A percentile compares a stretch with the other conserved stretches of the same genome.
Conservation (phyloP, 2,888 invertebrate genomes). For the Shargacucullia verbasci region DNA sequence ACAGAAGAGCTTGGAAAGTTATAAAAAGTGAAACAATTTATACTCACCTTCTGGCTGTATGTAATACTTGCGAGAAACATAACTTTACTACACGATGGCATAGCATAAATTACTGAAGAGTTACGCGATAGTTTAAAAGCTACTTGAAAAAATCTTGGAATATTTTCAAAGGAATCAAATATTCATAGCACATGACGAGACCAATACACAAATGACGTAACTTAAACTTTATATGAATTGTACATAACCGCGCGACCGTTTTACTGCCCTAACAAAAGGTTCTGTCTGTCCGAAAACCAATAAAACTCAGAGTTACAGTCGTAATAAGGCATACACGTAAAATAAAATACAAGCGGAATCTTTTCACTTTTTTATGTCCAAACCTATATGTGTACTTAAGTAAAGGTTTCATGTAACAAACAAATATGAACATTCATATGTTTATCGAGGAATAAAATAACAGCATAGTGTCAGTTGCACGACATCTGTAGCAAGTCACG, state of each 20-base stretch:
- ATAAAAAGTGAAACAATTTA: too few relatives aligned
- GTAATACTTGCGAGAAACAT: too few relatives aligned
- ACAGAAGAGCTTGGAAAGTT: neutral
- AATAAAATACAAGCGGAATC: conserved; percentile 31
- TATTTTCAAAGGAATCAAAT: neutral
- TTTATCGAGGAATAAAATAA: conserved; percentile 28
- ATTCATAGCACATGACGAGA: neutral
- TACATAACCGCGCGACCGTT: neutral
- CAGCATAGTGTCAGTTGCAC: conserved; percentile 4
- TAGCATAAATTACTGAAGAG: too few relatives aligned
- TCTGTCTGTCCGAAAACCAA: conserved; percentile 20
- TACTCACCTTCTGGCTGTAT: too few relatives aligned
- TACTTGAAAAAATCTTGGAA: too few relatives aligned
- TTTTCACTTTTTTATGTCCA: conserved; percentile 42
- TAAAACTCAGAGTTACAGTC: conserved; percentile 24
- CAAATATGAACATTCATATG: conserved; percentile 31
- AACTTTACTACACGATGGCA: too few relatives aligned
- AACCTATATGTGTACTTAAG: conserved; percentile 13
- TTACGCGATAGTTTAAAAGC: too few relatives aligned
- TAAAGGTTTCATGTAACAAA: conserved; percentile 31
- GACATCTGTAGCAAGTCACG: neutral
- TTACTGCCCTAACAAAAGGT: conserved; percentile 6
- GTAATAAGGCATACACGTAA: conserved; percentile 28
- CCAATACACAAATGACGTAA: conserved; percentile 6
- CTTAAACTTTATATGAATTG: conserved; percentile 1